These are phyloP conservation scores for Drymonia ruficornis DNA, from an alignment of 2,888 invertebrate genomes.

Conservation along the genomic window DNA sequence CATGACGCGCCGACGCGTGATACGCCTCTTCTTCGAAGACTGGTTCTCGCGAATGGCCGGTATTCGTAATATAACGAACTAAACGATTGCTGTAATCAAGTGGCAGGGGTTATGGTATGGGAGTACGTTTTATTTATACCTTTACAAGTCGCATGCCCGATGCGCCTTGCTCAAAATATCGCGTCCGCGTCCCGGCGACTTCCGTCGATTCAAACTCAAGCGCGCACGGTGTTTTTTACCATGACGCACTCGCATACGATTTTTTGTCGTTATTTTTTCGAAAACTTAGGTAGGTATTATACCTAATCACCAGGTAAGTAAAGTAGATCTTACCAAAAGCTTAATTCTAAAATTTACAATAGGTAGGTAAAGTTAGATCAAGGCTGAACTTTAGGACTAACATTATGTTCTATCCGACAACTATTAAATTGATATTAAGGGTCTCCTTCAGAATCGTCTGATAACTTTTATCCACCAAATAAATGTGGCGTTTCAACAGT, in stretches of 20 bases:
- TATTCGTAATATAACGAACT: conserved; percentile 6
- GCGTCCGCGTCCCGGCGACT: conserved; percentile 63
- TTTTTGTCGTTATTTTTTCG: conserved; percentile 14
- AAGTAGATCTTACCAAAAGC: too few relatives aligned
- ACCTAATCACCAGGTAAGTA: too few relatives aligned
- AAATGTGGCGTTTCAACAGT: too few relatives aligned
- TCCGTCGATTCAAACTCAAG: conserved; percentile 71
- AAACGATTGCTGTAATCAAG: conserved; percentile 22
- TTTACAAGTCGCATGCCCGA: conserved; percentile 58
- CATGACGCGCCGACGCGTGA: too few relatives aligned
- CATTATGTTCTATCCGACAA: too few relatives aligned
- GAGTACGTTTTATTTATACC: conserved; percentile 52
- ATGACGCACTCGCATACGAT: conserved; percentile 33
- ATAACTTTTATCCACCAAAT: too few relatives aligned
- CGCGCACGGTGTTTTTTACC: conserved; percentile 45
- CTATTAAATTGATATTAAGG: too few relatives aligned
- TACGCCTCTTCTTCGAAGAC: too few relatives aligned
- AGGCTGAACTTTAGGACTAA: too few relatives aligned
- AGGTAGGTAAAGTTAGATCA: too few relatives aligned
- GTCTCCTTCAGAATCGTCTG: too few relatives aligned
- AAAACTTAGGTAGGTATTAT: not conserved
- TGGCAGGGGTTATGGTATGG: conserved; percentile 22
- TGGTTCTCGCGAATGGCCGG: not conserved
- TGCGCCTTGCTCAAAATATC: conserved; percentile 79
- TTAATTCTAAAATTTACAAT: too few relatives aligned